Conservation (phyloP, 2,797 vertebrate genomes). For the Syndactyla subalaris region DNA sequence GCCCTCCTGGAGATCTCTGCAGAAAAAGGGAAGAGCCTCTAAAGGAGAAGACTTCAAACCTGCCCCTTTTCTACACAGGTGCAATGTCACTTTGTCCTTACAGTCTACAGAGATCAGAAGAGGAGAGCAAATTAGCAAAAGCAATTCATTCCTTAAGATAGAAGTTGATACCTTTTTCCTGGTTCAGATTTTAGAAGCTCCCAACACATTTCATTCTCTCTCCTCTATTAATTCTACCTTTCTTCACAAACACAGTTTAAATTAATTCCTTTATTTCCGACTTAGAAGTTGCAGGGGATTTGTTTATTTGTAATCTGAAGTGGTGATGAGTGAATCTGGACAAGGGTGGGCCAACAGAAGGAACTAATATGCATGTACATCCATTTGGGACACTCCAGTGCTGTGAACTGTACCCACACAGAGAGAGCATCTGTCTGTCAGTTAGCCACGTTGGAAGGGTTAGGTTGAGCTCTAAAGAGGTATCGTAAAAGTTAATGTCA, state of each 20-base stretch:
- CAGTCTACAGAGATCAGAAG: background rate
- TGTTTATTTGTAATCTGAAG: background rate
- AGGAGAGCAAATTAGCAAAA: background rate
- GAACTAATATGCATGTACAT: fast-evolving
- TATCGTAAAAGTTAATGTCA: conserved; percentile 21
- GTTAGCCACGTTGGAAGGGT: background rate
- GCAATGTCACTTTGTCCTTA: background rate
- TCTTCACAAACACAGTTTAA: background rate
- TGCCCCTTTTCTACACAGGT: background rate
- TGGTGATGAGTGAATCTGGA: background rate
- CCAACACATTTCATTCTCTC: background rate
- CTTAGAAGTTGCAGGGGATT: background rate
- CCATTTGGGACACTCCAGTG: fast-evolving
- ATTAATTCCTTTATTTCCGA: background rate
- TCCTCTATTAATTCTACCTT: background rate
- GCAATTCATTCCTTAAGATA: background rate
- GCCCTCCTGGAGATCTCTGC: background rate
- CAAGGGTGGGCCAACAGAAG: background rate
- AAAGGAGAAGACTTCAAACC: background rate
- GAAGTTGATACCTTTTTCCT: background rate
- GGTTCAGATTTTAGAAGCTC: background rate
- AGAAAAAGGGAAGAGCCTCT: background rate
- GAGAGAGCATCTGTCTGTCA: fast-evolving
- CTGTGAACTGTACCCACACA: background rate
- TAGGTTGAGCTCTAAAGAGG: background rate